A percentile compares a stretch with the other conserved stretches of the same genome.
Conservation (phyloP, 2,113 vertebrate species). For the Semnornis frantzii region DNA sequence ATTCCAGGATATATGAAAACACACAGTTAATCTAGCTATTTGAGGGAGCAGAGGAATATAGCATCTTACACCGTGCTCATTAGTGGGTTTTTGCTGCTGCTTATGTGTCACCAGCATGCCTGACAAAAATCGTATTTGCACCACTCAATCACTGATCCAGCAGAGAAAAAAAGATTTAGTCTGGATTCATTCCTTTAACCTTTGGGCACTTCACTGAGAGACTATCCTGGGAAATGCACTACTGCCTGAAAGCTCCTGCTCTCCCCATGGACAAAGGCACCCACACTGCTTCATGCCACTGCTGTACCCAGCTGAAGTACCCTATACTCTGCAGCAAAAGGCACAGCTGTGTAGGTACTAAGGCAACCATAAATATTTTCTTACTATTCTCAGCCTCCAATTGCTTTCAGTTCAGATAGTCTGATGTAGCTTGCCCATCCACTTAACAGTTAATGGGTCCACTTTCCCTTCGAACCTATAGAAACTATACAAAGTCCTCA, state of each 20-base stretch:
- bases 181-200: constrained; percentile 2
- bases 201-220: background rate
- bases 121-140: constrained; percentile 32
- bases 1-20: constrained; percentile 40
- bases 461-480: background rate
- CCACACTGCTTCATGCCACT: background rate
- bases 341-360: background rate
- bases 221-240: background rate
- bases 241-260: background rate
- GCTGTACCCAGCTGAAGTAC: background rate
- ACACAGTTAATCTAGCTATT: constrained; percentile 40
- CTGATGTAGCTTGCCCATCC: background rate
- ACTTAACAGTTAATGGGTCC: background rate
- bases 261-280: background rate
- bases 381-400: background rate
- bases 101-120: background rate
- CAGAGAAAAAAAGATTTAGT: background rate
- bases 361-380: background rate
- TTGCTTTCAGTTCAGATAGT: background rate
- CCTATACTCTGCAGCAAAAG: background rate
- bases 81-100: constrained; percentile 6
- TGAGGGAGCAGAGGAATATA: background rate
- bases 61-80: constrained; percentile 3
- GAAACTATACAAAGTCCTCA: background rate
- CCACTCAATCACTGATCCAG: background rate